Evolutionary conservation across 1,140 invertebrate species (phyloP).

Genomic region (Drosophila pruinosa): DNA sequence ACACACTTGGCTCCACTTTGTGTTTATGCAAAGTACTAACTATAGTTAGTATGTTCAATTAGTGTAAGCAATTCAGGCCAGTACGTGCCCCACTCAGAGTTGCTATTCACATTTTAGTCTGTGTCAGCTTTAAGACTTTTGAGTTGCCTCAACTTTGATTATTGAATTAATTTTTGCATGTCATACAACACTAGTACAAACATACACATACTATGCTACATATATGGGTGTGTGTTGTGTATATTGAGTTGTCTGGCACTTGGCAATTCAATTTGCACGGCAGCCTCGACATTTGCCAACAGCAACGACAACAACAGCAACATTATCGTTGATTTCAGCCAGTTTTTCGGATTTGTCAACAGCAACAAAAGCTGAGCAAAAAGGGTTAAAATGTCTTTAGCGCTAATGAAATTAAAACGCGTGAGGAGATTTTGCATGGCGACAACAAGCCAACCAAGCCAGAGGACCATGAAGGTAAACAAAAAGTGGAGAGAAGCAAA

Average conservation of each 20-base stretch:
- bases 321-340: conserved; percentile 2
- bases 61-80: neutral
- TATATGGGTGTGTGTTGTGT: neutral
- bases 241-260: conserved; percentile 19
- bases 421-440: conserved; percentile 38
- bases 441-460: neutral
- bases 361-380: neutral
- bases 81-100: neutral
- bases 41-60: neutral
- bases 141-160: conserved; percentile 12
- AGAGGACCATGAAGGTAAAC: neutral
- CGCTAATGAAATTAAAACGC: conserved; percentile 73
- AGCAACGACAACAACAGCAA: neutral
- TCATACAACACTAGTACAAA: conserved; percentile 6
- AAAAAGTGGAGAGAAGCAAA: neutral
- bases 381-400: conserved; percentile 39
- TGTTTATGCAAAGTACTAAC: neutral
- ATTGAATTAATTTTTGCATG: conserved; percentile 40
- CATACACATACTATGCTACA: neutral
- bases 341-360: conserved; percentile 36
- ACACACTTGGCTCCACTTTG: too few species aligned
- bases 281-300: conserved; percentile 7
- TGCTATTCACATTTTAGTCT: neutral
- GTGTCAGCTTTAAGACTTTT: neutral
- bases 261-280: conserved; percentile 34